phyloP scores from a whole-genome alignment of 2,113 vertebrate genomes.

The Hucho hucho region DNA sequence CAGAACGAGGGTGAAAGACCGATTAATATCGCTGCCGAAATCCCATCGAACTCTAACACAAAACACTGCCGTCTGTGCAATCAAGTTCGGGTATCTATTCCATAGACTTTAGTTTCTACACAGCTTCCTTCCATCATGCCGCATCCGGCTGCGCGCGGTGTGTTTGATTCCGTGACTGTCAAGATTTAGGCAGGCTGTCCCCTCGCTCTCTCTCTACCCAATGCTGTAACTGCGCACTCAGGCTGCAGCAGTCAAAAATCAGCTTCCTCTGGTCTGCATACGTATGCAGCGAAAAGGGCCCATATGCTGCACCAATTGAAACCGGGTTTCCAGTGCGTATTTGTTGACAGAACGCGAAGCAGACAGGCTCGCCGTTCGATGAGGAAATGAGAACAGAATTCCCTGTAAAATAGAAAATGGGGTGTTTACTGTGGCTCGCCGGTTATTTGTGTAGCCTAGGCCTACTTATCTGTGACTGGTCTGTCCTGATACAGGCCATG shows the following conservation, averaged over 20 bases:
- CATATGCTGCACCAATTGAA: too few species aligned
- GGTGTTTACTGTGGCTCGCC: neutral
- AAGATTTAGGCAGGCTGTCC: neutral
- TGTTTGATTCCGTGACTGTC: neutral
- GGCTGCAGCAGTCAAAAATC: too few species aligned
- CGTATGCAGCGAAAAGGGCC: too few species aligned
- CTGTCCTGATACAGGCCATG: neutral
- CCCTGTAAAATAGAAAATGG: neutral
- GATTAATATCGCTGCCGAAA: neutral
- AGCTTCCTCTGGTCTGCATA: too few species aligned
- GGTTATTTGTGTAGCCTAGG: neutral
- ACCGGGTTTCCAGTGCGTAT: too few species aligned
- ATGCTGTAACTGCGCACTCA: too few species aligned
- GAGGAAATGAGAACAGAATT: too few species aligned
- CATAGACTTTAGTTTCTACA: too few species aligned
- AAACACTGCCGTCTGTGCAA: neutral
- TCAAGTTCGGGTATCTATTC: neutral
- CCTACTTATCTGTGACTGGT: neutral
- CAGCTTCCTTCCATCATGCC: neutral
- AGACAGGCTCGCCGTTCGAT: too few species aligned
- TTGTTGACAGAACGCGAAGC: too few species aligned
- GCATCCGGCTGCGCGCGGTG: neutral
- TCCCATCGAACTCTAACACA: neutral
- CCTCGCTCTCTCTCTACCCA: too few species aligned
- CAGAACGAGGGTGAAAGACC: constrained; percentile 27